Evolutionary conservation across 2,888 invertebrate genomes (phyloP), one percentile per base, ranked within the genome.

Genomic region (Andrena camellia): DNA sequence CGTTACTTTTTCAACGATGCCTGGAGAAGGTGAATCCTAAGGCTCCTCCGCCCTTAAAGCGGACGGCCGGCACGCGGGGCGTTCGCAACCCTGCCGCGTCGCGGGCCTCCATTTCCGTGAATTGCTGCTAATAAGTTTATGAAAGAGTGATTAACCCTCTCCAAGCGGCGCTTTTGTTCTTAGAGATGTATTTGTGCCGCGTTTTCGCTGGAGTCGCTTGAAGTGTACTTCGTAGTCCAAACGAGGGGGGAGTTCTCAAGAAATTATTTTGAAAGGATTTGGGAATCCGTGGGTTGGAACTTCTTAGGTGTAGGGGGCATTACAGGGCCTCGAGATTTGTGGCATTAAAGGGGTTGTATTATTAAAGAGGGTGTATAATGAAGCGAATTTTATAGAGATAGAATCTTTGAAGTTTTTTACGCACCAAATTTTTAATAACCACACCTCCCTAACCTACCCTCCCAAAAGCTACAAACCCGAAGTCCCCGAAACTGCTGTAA

Each of bases 141-240:
- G 81, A 67, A 72, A 67, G 80, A 48, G 29, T 50, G 80, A 81
- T 81, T 80, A 80, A 80, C 70, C 62, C 70, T 67, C 60, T 78
- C 57, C 54, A 33, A 26, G 8, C n/a, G 52, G 1, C 4, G n/a
- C 20, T n/a, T 31, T 29, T 50, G 5, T 10, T 1, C n/a, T 6
- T 29, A 10, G 20, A 17, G 59, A 70, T 20, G 6, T 29, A 20
- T 13, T 42, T 13, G 4, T 10, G 42, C 5, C n/a, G 20, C 23
- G 20, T 20, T 54, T 26, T 57, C n/a, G 6, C 7, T 7, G n/a
- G 17, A 31, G 60, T 29, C 26, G 26, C n/a, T 48, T 69, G 10
- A 29, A 26, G 13, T 23, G 26, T 59, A 29, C 29, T 59, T 26
- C 35, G 0, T 57, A 7, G 13, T 33, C 33, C 26, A 17, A 23